These are phyloP conservation scores for Malaclemys terrapin DNA, from an alignment of 2,113 vertebrate genomes.

Conservation along the genomic window DNA sequence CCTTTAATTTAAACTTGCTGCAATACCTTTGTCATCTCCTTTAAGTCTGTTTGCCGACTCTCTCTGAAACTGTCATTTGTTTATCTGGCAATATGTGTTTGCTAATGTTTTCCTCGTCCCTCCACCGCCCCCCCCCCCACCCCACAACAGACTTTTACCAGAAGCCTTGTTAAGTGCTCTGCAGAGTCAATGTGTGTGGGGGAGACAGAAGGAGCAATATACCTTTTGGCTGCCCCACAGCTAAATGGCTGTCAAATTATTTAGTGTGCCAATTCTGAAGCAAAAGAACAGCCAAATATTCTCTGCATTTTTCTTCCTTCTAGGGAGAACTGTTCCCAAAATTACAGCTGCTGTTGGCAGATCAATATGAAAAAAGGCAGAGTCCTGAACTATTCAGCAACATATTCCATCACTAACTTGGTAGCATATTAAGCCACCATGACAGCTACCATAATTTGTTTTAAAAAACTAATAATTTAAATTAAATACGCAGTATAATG, in stretches of 20 bases:
- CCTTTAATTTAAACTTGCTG: not conserved
- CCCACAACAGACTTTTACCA: not conserved
- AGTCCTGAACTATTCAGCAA: not conserved
- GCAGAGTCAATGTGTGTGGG: not conserved
- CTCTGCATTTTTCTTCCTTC: not conserved
- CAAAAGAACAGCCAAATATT: constrained; percentile 40
- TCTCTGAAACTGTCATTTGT: not conserved
- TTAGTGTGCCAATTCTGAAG: constrained; percentile 2
- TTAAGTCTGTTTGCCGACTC: not conserved
- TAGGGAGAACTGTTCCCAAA: not conserved
- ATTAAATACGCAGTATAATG: not conserved
- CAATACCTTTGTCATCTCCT: not conserved
- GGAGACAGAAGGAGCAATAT: not conserved
- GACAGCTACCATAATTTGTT: not conserved
- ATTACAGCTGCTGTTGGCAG: not conserved
- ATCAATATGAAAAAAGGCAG: not conserved
- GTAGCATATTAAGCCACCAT: not conserved
- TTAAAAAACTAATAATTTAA: not conserved
- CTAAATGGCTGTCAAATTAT: constrained; percentile 23
- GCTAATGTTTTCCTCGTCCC: not conserved
- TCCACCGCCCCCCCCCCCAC: not conserved
- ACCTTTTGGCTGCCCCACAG: not conserved
- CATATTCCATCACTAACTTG: not conserved
- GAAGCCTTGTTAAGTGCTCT: not conserved
- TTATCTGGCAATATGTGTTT: not conserved